A percentile compares a stretch with the other conserved stretches of the same genome.
phyloP scores from a whole-genome alignment of 2,888 invertebrate genomes.

The Dimorphilus gyrociliatus region DNA sequence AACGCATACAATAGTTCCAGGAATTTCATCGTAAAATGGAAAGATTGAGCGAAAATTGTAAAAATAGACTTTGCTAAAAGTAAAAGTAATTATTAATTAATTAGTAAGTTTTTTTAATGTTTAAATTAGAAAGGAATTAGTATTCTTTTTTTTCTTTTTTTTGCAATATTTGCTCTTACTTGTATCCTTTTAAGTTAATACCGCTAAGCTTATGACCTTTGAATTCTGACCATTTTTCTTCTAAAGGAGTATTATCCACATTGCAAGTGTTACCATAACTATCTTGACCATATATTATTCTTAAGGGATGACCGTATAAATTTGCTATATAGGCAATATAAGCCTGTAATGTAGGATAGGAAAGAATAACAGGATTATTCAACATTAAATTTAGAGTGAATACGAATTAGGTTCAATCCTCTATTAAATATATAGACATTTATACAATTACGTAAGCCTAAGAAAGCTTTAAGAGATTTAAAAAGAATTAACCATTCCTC shows the following conservation, averaged over 20 bases:
- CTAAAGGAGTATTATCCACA: slow-evolving; percentile 9
- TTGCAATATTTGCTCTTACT: too few relatives aligned
- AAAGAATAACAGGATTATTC: neutral
- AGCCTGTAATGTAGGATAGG: neutral
- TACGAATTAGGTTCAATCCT: neutral
- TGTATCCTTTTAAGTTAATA: too few relatives aligned
- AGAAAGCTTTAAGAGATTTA: slow-evolving; percentile 1
- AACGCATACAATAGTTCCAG: too few relatives aligned
- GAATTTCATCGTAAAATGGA: too few relatives aligned
- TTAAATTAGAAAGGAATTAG: too few relatives aligned
- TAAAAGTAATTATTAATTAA: too few relatives aligned
- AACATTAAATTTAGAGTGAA: neutral
- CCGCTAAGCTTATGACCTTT: too few relatives aligned
- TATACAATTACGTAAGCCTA: neutral
- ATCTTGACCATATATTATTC: slow-evolving; percentile 49
- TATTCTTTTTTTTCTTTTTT: too few relatives aligned
- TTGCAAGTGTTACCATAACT: slow-evolving; percentile 50
- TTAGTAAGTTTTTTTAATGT: too few relatives aligned
- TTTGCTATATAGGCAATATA: slow-evolving; percentile 15
- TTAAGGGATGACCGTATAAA: slow-evolving; percentile 43
- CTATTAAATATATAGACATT: neutral
- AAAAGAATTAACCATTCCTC: slow-evolving; percentile 18
- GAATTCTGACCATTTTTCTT: too few relatives aligned
- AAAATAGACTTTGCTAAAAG: too few relatives aligned
- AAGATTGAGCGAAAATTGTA: too few relatives aligned